phyloP scores from a whole-genome alignment of 2,113 vertebrate species.

The Microcebus murinus region DNA sequence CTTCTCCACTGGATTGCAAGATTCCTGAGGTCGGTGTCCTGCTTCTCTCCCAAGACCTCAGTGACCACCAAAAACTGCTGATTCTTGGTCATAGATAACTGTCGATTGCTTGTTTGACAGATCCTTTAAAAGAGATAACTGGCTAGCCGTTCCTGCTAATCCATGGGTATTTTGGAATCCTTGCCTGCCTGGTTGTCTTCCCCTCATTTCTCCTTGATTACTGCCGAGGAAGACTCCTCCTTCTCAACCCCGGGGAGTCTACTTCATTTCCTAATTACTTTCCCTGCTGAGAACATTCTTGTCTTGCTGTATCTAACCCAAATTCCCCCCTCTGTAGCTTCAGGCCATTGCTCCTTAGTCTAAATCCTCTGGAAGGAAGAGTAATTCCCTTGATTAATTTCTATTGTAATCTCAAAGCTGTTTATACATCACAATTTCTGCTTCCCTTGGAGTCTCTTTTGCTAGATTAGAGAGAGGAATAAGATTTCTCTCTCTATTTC shows the following conservation, averaged over 20 bases:
- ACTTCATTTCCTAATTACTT: constrained; percentile 72
- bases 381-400: constrained; percentile 74
- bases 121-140: background rate
- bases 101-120: background rate
- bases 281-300: constrained; percentile 57
- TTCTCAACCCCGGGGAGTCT: constrained; percentile 27
- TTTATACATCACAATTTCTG: constrained; percentile 65
- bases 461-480: constrained; percentile 38
- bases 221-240: constrained; percentile 15
- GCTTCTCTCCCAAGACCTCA: background rate
- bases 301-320: constrained; percentile 66
- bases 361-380: constrained; percentile 67
- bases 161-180: background rate
- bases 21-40: background rate
- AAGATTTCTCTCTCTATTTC: constrained; percentile 47
- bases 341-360: constrained; percentile 69
- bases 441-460: constrained; percentile 57
- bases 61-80: background rate
- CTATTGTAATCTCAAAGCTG: constrained; percentile 60
- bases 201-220: constrained; percentile 59
- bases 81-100: background rate
- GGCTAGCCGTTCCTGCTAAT: background rate
- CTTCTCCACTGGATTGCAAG: background rate
- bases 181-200: background rate
- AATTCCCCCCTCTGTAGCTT: constrained; percentile 59